Evolutionary conservation across 2,888 invertebrate genomes (phyloP), one percentile per base, ranked within the genome.

Genomic region (Lasioglossum villosulum): DNA sequence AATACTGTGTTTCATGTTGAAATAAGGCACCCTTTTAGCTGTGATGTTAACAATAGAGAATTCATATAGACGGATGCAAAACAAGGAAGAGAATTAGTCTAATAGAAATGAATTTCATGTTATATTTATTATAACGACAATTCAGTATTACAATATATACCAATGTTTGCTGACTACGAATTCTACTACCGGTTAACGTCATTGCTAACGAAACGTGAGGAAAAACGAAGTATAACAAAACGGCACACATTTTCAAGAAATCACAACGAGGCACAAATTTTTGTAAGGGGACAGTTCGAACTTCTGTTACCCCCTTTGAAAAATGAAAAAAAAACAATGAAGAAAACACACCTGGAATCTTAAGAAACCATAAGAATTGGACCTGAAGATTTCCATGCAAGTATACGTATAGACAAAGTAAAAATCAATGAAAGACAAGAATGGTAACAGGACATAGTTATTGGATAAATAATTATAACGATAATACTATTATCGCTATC

Each of bases 11-110:
- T 86, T 86, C 79, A 75, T 83, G 81, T 86, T 78, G 80, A 76
- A 73, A 30, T 75, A 86, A 83, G 74, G 68, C 81, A 88, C 56
- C 66, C 63, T 82, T 79, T 84, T 83, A 86, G 84, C 86, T 87
- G 82, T 88, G 88, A 86, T 82, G 87, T 89, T 85, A 88, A 88
- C 88, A 82, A 77, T 80, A 85, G 84, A 74, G 88, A 88, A 85
- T 88, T 89, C 86, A 30, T 73, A 68, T 59, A 78, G 82, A 37
- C 68, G 42, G n/a, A 75, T 76, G 80, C 75, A 83, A 75, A 76
- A 78, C 70, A 73, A 63, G 81, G 34, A 66, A 45, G 73, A 56
- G 63, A 75, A 83, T 80, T 78, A 88, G 86, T 81, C 56, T 85
- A 83, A 80, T 88, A 84, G 79, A 81, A 59, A 86, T 83, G 80